phyloP scores from a whole-genome alignment of 2,797 vertebrate genomes.

The Pseudomugil tenellus region DNA sequence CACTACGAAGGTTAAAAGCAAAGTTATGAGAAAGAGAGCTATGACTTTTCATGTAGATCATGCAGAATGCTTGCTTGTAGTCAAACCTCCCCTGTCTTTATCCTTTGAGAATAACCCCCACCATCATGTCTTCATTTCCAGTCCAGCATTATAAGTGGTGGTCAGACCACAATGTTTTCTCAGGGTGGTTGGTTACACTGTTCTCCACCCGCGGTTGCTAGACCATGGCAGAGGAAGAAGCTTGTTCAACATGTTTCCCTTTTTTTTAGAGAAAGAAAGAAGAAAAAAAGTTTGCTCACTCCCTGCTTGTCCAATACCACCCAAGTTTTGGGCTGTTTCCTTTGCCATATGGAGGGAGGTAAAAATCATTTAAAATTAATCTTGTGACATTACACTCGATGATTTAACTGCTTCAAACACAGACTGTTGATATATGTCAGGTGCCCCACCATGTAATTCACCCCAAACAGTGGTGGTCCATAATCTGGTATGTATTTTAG shows the following conservation, averaged over 20 bases:
- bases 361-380: slow-evolving; percentile 60
- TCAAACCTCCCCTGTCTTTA: slow-evolving; percentile 36
- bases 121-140: slow-evolving; percentile 68
- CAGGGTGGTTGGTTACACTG: slow-evolving; percentile 80
- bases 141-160: slow-evolving; percentile 81
- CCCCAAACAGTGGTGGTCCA: slow-evolving; percentile 69
- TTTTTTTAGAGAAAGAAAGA: slow-evolving; percentile 46
- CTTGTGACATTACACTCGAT: slow-evolving; percentile 83
- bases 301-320: slow-evolving; percentile 79
- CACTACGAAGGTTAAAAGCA: too few species aligned
- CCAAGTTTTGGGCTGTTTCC: slow-evolving; percentile 76
- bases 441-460: slow-evolving; percentile 56
- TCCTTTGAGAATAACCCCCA: slow-evolving; percentile 62
- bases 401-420: slow-evolving; percentile 77
- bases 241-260: slow-evolving; percentile 86
- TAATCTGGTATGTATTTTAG: slow-evolving; percentile 70
- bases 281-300: slow-evolving; percentile 49
- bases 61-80: slow-evolving; percentile 29
- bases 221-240: slow-evolving; percentile 79
- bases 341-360: slow-evolving; percentile 54
- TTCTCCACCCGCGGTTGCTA: slow-evolving; percentile 80
- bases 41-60: slow-evolving; percentile 22
- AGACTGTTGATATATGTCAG: slow-evolving; percentile 62
- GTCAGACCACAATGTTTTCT: slow-evolving; percentile 85
- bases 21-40: too few species aligned